Conservation (phyloP, 2,797 vertebrate species). For the Notoglanidium macrostoma region DNA sequence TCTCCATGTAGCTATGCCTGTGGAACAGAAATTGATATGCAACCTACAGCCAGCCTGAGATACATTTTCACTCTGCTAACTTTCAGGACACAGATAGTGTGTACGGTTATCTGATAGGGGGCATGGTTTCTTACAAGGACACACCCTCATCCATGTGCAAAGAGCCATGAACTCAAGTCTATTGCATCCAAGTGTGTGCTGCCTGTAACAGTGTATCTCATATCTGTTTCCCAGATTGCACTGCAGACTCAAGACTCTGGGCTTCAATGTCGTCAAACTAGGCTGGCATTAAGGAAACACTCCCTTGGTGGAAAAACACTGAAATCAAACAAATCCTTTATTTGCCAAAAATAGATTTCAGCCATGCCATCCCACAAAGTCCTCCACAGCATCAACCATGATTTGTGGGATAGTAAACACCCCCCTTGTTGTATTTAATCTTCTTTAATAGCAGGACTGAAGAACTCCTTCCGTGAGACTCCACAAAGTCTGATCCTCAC, state of each 20-base stretch:
- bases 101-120: conserved; percentile 14
- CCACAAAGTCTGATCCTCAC: conserved; percentile 38
- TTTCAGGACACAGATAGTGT: conserved; percentile 15
- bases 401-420: conserved; percentile 62
- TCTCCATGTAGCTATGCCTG: conserved; percentile 64
- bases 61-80: conserved; percentile 52
- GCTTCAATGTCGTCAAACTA: conserved; percentile 10
- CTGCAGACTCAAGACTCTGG: conserved; percentile 25
- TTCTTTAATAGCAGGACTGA: conserved; percentile 56
- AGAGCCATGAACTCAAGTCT: conserved; percentile 1
- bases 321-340: conserved; percentile 58
- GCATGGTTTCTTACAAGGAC: background rate
- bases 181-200: background rate
- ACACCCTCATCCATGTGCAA: background rate
- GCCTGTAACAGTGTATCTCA: background rate
- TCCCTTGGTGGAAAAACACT: conserved; percentile 23
- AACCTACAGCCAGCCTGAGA: conserved; percentile 44
- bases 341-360: conserved; percentile 57
- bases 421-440: conserved; percentile 53
- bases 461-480: conserved; percentile 50
- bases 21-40: conserved; percentile 64
- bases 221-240: conserved; percentile 35
- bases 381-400: conserved; percentile 47
- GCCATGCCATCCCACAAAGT: background rate
- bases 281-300: conserved; percentile 38